Base-by-base conservation (phyloP, 2,888 invertebrate genomes). In the Corythucha ciliata region DNA sequence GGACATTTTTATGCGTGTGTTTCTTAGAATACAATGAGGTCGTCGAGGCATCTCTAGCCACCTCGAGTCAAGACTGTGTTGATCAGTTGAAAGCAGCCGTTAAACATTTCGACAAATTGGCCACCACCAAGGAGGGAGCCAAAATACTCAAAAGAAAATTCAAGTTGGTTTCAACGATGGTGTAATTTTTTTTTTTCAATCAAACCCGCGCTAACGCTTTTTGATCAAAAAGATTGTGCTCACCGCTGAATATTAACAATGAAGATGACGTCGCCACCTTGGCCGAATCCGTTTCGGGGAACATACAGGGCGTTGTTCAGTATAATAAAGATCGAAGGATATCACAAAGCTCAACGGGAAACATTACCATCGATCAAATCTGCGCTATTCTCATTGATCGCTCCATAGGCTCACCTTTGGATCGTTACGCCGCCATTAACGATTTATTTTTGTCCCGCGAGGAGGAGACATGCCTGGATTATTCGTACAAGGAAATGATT, bases 291-390 rank as follows among this genome's bases (percentile, higher is more conserved):
- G 68, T 94, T 34, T 85, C 91, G 1, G 79, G 81, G 37, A 84
- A 87, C 68, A 88, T 94, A 68, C 92, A 90, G 45, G 89, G 81
- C 33, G 76, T 93, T 33, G 93, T 94, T 0, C 94, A 96, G 64
- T 94, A 94, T 67, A 93, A 94, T 67, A 86, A 87, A 65, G 93
- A 93, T 64, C 93, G 93, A 67, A 76, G 91, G 24, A 78, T 79
- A 12, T 44, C 56, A 10, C 29, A 45, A n/a, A 46, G 44, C 3
- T 70, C 70, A 49, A 76, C 74, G 25, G 74, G 75, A 14, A 83
- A 80, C 57, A 72, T 89, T 7, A 89, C 90, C 2, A 85, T 94
- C 22, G 83, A 87, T 65, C 76, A 78, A 16, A 74, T 89, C 7
- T 96, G 94, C 65, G 72, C 77, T 55, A 76, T 89, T 48, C 79